Percentiles rank a stretch among this genome's conserved stretches.
Evolutionary conservation across 2,888 invertebrate species (phyloP).

Genomic region (Stenchaetothrips biformis): DNA sequence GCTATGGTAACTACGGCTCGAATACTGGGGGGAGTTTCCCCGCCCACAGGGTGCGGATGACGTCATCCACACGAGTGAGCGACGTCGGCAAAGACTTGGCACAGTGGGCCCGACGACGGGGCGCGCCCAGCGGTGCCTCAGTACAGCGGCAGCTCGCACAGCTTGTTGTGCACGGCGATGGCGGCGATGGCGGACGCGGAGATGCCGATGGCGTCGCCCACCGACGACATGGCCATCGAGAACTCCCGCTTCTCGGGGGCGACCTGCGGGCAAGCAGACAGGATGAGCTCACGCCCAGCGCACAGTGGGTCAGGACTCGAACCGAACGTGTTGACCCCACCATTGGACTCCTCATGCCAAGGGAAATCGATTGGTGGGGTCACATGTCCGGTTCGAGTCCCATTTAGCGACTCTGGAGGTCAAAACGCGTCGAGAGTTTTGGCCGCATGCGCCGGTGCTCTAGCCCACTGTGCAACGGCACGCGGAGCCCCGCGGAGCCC

Average conservation of each 20-base stretch:
- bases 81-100: not conserved
- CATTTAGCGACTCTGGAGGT: not conserved
- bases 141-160: slow-evolving; percentile 56
- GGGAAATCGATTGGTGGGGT: not conserved
- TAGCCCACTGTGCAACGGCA: not conserved
- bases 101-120: no score
- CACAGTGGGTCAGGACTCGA: no score
- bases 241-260: slow-evolving; percentile 54
- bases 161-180: slow-evolving; percentile 70
- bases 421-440: no score
- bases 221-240: slow-evolving; percentile 67
- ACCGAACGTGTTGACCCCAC: no score
- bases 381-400: not conserved
- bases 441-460: no score
- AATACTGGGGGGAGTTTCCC: not conserved
- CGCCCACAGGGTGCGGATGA: not conserved
- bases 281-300: not conserved
- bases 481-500: not conserved
- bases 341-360: no score
- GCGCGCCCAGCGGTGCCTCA: not conserved
- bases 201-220: slow-evolving; percentile 73
- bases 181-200: slow-evolving; percentile 67
- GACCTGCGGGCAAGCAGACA: slow-evolving; percentile 44
- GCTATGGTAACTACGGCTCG: not conserved
- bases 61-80: not conserved